A percentile compares a stretch with the other conserved stretches of the same genome.
phyloP scores from a whole-genome alignment of 2,113 vertebrate genomes.

The Ictidomys tridecemlineatus region DNA sequence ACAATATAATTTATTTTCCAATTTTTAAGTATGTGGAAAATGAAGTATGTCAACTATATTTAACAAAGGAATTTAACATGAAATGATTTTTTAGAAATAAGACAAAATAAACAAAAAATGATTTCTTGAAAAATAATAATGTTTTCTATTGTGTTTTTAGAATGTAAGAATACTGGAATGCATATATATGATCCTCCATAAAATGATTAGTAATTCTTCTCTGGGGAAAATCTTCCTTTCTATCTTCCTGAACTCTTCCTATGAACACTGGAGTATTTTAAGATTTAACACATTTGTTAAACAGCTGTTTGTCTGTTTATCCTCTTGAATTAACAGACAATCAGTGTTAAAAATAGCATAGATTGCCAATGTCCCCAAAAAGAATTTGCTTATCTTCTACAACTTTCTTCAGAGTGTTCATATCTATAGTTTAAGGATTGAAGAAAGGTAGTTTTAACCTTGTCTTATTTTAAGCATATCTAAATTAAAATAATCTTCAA shows the following conservation, averaged over 20 bases:
- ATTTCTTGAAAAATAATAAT: constrained; percentile 40
- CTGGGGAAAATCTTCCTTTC: background rate
- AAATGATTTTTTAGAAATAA: background rate
- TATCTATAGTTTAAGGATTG: background rate
- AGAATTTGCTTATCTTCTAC: background rate
- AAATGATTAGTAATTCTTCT: constrained; percentile 21
- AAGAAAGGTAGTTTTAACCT: constrained; percentile 32
- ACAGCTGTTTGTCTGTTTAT: background rate
- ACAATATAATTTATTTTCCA: constrained; percentile 49
- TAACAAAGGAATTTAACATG: constrained; percentile 34
- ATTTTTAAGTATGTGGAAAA: constrained; percentile 24
- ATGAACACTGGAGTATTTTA: background rate
- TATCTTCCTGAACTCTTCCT: background rate
- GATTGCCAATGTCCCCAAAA: background rate
- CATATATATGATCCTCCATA: background rate
- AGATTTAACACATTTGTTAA: background rate
- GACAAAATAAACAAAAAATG: constrained; percentile 34
- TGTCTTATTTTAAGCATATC: background rate
- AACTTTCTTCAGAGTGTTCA: background rate
- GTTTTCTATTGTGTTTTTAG: background rate
- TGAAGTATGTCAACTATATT: constrained; percentile 26
- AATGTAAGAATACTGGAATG: background rate
- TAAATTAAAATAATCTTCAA: constrained; percentile 6
- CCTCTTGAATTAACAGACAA: background rate
- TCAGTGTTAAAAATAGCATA: background rate